A percentile compares a stretch with the other conserved stretches of the same genome.
phyloP scores from a whole-genome alignment of 2,797 vertebrate species.

The Hephaestus fuliginosus region DNA sequence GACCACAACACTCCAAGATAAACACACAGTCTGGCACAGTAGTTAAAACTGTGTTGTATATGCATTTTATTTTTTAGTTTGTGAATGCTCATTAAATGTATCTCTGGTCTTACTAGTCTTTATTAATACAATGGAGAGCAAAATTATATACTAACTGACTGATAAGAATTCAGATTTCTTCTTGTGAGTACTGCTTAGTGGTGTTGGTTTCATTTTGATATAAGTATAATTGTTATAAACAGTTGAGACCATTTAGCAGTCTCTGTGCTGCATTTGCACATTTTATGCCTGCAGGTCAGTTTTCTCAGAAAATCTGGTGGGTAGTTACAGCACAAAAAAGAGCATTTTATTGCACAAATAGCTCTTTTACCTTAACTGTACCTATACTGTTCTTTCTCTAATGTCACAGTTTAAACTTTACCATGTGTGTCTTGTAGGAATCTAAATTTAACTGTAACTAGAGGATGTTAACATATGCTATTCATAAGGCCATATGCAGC shows the following conservation, averaged over 20 bases:
- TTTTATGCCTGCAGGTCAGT: background rate
- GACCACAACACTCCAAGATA: background rate
- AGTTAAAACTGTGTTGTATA: background rate
- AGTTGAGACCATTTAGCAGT: background rate
- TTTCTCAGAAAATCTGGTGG: background rate
- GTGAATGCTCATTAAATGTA: background rate
- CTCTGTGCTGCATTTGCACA: background rate
- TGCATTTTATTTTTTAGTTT: background rate
- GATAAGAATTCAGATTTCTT: background rate
- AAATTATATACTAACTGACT: background rate
- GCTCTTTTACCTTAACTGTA: background rate
- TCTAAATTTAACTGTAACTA: background rate
- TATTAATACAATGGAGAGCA: background rate
- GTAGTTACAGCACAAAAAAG: background rate
- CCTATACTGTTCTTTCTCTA: background rate
- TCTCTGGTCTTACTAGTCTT: background rate
- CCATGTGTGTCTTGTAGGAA: background rate
- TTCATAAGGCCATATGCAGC: background rate
- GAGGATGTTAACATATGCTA: background rate
- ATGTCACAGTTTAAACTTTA: background rate
- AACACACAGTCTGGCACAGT: background rate
- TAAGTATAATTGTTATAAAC: background rate
- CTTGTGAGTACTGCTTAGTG: background rate
- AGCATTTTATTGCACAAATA: background rate
- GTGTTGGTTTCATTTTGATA: background rate